Conservation (phyloP, 1,140 invertebrate genomes). For the Calephelis virginiensis region DNA sequence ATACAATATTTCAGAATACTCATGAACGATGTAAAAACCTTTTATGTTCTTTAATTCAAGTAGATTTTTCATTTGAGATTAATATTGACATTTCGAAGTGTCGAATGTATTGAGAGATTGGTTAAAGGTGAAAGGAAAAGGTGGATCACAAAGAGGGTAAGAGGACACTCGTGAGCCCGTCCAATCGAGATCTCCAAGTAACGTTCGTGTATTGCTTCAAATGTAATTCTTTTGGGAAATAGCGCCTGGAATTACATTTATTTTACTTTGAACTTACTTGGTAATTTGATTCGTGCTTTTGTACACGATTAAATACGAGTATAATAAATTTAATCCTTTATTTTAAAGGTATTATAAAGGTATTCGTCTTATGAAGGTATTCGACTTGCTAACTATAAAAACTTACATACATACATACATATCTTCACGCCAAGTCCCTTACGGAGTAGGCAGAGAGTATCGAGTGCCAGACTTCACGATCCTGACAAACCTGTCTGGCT, state of each 20-base stretch:
- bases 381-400: no score
- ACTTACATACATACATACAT: no score
- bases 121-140: conserved; percentile 20
- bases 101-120: conserved; percentile 16
- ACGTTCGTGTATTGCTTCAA: neutral
- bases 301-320: no score
- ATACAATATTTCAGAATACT: no score
- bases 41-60: neutral
- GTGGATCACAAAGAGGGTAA: conserved; percentile 16
- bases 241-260: neutral
- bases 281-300: neutral
- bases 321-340: no score
- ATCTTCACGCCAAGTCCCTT: no score
- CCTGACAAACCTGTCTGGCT: no score
- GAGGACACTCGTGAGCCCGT: conserved; percentile 2
- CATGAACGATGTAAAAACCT: no score
- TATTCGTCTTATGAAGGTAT: no score
- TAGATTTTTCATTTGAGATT: conserved; percentile 3
- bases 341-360: no score
- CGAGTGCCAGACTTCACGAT: no score
- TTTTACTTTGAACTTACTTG: neutral
- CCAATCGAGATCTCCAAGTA: conserved; percentile 1
- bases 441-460: no score
- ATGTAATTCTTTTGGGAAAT: conserved; percentile 2
- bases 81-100: conserved; percentile 17